Evolutionary conservation across 2,888 invertebrate species (phyloP).

Genomic region (Lasioglossum leucozonium): DNA sequence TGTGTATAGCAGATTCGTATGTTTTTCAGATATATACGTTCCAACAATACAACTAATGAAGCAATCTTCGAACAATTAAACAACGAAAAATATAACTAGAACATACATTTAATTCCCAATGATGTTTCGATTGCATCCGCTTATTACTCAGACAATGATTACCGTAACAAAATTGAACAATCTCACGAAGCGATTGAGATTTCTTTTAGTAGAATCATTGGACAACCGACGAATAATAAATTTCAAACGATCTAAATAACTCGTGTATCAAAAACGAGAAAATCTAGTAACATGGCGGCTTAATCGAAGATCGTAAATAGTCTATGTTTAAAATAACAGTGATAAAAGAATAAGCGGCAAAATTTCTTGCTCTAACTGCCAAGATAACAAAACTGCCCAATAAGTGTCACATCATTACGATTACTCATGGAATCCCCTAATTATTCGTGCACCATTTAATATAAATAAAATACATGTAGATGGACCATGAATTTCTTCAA

Average conservation of each 20-base stretch:
- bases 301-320: constrained; percentile 22
- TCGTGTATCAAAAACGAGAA: background rate
- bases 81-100: background rate
- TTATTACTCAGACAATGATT: background rate
- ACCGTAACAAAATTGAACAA: background rate
- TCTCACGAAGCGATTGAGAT: background rate
- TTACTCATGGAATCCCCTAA: background rate
- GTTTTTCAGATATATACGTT: too few species aligned
- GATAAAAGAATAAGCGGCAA: constrained; percentile 1
- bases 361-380: background rate
- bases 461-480: background rate
- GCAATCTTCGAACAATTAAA: background rate
- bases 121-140: background rate
- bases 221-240: background rate
- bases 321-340: constrained; percentile 2
- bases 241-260: background rate
- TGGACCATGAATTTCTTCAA: constrained; percentile 17
- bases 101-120: background rate
- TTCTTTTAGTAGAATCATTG: background rate
- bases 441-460: background rate
- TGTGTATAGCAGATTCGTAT: background rate
- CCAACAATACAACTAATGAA: too few species aligned
- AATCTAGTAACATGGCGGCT: background rate
- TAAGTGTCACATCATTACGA: background rate
- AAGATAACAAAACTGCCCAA: background rate